Percentiles rank a stretch among this genome's conserved stretches.
Conservation (phyloP, 2,113 vertebrate species). For the Taurulus bubalis region DNA sequence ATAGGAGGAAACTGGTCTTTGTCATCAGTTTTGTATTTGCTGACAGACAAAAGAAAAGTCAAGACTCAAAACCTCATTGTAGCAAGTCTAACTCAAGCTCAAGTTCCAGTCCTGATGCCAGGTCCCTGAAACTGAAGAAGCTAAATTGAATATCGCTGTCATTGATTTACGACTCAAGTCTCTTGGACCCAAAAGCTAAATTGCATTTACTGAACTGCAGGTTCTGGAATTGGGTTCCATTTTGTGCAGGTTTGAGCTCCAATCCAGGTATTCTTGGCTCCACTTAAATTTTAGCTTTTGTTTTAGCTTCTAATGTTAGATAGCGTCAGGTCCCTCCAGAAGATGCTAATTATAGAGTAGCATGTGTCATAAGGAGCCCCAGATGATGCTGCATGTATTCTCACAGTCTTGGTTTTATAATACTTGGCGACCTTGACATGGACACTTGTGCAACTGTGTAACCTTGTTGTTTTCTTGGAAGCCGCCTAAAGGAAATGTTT, state of each 20-base stretch:
- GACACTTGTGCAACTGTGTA: conserved; percentile 64
- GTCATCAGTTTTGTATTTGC: background rate
- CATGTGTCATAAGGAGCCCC: background rate
- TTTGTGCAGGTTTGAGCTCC: background rate
- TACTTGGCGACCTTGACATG: conserved; percentile 30
- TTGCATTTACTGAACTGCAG: background rate
- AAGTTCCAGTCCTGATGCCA: background rate
- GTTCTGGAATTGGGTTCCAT: background rate
- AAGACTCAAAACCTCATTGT: background rate
- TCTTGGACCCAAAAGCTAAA: background rate
- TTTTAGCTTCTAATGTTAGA: background rate
- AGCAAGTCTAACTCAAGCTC: background rate
- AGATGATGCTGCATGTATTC: background rate
- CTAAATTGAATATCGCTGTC: background rate
- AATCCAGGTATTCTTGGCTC: background rate
- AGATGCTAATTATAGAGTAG: background rate
- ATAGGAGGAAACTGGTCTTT: background rate
- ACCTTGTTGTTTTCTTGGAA: conserved; percentile 78
- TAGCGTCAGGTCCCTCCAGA: background rate
- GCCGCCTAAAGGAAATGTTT: conserved; percentile 82
- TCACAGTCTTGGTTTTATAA: conserved; percentile 28
- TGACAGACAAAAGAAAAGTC: background rate
- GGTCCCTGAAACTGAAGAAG: background rate
- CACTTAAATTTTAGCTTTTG: background rate
- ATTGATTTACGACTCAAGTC: background rate